phyloP scores from a whole-genome alignment of 2,113 vertebrate genomes.

The Actenoides lindsayi region DNA sequence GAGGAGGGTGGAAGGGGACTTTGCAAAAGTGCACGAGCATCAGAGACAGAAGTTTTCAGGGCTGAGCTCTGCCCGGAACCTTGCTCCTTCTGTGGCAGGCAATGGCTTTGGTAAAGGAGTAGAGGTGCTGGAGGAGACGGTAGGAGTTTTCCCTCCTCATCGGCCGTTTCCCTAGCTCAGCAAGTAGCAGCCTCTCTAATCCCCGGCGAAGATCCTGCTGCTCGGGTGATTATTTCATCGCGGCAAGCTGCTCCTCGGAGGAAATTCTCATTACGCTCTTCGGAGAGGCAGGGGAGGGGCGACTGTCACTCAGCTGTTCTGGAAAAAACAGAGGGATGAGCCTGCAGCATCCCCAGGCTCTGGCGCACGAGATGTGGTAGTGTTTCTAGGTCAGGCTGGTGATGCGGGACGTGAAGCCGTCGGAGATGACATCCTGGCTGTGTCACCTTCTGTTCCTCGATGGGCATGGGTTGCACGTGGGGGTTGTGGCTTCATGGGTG shows the following conservation, averaged over 20 bases:
- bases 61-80: background rate
- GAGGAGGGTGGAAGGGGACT: background rate
- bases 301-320: conserved; percentile 56
- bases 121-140: background rate
- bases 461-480: background rate
- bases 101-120: background rate
- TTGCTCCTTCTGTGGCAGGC: background rate
- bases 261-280: conserved; percentile 63
- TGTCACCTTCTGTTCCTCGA: conserved; percentile 47
- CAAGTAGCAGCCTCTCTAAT: conserved; percentile 55
- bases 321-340: conserved; percentile 65
- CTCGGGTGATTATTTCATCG: conserved; percentile 66
- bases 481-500: accelerated
- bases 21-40: background rate
- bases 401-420: conserved; percentile 30
- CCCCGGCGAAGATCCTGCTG: conserved; percentile 52
- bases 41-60: conserved; percentile 15
- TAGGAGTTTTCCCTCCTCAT: background rate
- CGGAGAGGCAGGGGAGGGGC: conserved; percentile 52
- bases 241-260: conserved; percentile 61
- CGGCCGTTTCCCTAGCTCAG: conserved; percentile 48
- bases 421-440: conserved; percentile 36
- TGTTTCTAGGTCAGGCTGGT: conserved; percentile 69
- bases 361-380: conserved; percentile 5
- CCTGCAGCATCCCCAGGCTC: conserved; percentile 58